A percentile compares a stretch with the other conserved stretches of the same genome.
phyloP scores from a whole-genome alignment of 2,797 vertebrate species.

The Alcedo atthis region DNA sequence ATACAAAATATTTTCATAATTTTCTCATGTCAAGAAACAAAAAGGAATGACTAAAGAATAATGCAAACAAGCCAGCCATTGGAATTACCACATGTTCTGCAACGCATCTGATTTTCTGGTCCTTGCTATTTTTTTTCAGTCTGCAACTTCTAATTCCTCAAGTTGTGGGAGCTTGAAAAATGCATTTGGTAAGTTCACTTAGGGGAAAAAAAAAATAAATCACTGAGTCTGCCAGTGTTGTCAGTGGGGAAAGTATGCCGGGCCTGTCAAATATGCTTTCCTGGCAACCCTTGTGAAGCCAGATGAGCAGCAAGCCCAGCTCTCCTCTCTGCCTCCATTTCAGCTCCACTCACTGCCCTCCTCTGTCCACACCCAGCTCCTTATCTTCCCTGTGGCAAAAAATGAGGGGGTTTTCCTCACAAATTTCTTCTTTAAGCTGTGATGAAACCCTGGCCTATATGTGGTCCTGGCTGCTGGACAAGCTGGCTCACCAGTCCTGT shows the following conservation, averaged over 20 bases:
- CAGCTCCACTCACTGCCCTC: no score
- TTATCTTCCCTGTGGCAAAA: no score
- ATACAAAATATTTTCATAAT: not conserved
- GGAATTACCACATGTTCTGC: not conserved
- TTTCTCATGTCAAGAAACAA: not conserved
- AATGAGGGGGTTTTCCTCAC: no score
- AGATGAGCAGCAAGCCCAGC: not conserved
- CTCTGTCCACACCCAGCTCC: no score
- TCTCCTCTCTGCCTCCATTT: not conserved
- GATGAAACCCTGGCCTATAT: no score
- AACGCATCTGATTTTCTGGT: rapidly evolving
- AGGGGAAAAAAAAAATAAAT: not conserved
- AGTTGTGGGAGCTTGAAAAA: slow-evolving; percentile 28
- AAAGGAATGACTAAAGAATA: not conserved
- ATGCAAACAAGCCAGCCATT: not conserved
- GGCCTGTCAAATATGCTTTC: slow-evolving; percentile 36
- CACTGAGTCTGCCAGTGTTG: not conserved
- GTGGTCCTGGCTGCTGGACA: no score
- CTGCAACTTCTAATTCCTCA: not conserved
- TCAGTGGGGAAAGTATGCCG: slow-evolving; percentile 47
- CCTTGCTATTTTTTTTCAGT: not conserved
- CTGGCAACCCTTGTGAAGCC: not conserved
- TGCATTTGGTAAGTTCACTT: not conserved
- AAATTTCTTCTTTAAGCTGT: no score
- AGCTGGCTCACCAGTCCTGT: no score